These are phyloP conservation scores for Silurus meridionalis DNA, from an alignment of 2,113 vertebrate genomes.

Conservation along the genomic window DNA sequence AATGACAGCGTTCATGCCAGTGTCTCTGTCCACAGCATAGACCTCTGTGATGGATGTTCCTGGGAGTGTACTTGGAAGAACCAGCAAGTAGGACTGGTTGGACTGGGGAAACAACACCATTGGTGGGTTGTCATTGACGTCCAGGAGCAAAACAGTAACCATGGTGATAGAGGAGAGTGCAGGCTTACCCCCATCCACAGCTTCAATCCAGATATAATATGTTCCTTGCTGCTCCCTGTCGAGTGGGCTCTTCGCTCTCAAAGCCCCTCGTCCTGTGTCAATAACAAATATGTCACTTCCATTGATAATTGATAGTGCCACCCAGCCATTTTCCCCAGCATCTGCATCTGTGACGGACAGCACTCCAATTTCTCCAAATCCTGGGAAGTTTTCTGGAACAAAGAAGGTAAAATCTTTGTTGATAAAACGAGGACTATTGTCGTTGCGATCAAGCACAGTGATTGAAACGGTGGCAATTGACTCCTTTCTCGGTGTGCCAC, in stretches of 20 bases:
- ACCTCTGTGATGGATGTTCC: constrained; percentile 96
- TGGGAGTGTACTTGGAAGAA: constrained; percentile 90
- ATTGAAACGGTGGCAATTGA: constrained; percentile 87
- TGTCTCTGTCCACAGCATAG: constrained; percentile 95
- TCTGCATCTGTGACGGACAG: constrained; percentile 94
- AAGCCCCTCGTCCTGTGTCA: constrained; percentile 88
- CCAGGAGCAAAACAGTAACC: constrained; percentile 92
- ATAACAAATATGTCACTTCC: constrained; percentile 96
- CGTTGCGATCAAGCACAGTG: constrained; percentile 91
- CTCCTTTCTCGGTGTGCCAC: constrained; percentile 85
- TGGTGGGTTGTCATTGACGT: constrained; percentile 97
- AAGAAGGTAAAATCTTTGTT: constrained; percentile 99
- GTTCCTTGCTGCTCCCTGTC: constrained; percentile 96
- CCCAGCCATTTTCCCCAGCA: constrained; percentile 89
- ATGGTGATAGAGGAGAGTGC: constrained; percentile 89
- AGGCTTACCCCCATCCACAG: constrained; percentile 90
- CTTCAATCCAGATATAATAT: constrained; percentile 91
- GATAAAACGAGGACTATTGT: constrained; percentile 96
- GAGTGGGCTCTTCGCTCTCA: constrained; percentile 89
- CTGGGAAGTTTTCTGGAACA: constrained; percentile 95
- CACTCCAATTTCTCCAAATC: constrained; percentile 93
- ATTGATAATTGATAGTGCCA: constrained; percentile 92
- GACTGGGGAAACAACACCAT: constrained; percentile 95
- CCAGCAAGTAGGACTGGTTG: constrained; percentile 94
- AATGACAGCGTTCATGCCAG: constrained; percentile 98